Base-by-base conservation (phyloP, 2,888 invertebrate genomes). In the Hartigia nigra region DNA sequence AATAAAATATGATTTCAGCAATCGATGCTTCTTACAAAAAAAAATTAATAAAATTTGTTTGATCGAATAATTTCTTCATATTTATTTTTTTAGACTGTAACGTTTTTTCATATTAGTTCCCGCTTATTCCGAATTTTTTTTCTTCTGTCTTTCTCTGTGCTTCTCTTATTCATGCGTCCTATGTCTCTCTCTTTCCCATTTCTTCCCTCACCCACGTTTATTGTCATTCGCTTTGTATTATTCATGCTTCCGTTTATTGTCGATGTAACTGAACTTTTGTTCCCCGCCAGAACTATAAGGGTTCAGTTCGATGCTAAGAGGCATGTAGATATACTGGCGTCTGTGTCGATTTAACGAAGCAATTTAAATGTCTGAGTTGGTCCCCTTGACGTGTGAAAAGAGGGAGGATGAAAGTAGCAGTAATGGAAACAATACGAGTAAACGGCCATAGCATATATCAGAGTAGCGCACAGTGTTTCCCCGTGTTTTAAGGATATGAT, bases 321-420 rank as follows among this genome's bases (percentile, higher is more conserved):
- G 72, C 35, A 77, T 69, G 72, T 79, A 39, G 39, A 39, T 39
- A 14, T 14, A 79, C 81, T 83, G 84, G 81, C 85, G 83, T 82
- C 81, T 81, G 77, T 80, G 81, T 82, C 84, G 83, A 84, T 86
- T 84, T 86, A 85, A 86, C 86, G 86, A 86, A 84, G 86, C 86
- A 84, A 86, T 86, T 86, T 84, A 84, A 86, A 78, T 82, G 86
- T 86, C 86, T 86, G 85, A 83, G 81, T 83, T 81, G 81, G 81
- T 81, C 75, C 11, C 4, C 4, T 70, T 31, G 70, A 70, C 14
- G 70, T 70, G 70, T 31, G 70, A 70, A 78, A 78, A 78, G n/a
- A 36, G 69, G 75, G 35, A 69, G 35, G 69, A 78, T 76, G 72
- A 37, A 36, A 74, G 76, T 74, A 78, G 76, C 74, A 69, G 70